phyloP scores from a whole-genome alignment of 2,888 invertebrate species.

The Pristionchus fissidentatus region DNA sequence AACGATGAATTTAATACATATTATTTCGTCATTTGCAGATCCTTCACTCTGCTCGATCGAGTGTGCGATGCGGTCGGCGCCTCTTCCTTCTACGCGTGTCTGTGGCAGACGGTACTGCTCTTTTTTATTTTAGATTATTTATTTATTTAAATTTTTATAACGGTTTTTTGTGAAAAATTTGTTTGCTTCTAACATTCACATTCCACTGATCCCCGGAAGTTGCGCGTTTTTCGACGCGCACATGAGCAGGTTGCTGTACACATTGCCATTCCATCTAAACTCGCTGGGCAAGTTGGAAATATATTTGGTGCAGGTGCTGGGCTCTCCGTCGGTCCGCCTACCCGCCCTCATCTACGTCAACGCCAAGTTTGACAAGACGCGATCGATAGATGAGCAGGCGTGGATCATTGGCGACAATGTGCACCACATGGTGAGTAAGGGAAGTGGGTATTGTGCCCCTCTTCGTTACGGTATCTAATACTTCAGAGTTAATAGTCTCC shows the following conservation, averaged over 20 bases:
- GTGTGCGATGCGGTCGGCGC: constrained; percentile 81
- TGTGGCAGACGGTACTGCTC: constrained; percentile 82
- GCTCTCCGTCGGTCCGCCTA: constrained; percentile 86
- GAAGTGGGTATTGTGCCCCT: no score
- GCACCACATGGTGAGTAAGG: constrained; percentile 83
- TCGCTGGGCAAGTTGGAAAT: no score
- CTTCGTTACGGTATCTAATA: no score
- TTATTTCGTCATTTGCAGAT: constrained; percentile 51
- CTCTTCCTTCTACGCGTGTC: constrained; percentile 87
- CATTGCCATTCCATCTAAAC: no score
- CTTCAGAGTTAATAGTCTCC: no score
- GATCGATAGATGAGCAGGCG: constrained; percentile 86
- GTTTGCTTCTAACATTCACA: background rate
- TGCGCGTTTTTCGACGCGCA: background rate
- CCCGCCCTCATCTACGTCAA: constrained; percentile 87
- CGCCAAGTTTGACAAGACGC: constrained; percentile 86
- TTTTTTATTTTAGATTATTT: background rate
- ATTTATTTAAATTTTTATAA: background rate
- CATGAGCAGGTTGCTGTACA: background rate
- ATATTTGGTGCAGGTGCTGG: constrained; percentile 80
- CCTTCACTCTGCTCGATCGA: constrained; percentile 66
- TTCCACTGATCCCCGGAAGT: background rate
- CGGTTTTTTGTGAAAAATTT: background rate
- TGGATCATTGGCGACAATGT: constrained; percentile 88
- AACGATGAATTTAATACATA: background rate